These are phyloP conservation scores for Cotesia glomerata DNA, from an alignment of 1,140 invertebrate species.

Conservation along the genomic window DNA sequence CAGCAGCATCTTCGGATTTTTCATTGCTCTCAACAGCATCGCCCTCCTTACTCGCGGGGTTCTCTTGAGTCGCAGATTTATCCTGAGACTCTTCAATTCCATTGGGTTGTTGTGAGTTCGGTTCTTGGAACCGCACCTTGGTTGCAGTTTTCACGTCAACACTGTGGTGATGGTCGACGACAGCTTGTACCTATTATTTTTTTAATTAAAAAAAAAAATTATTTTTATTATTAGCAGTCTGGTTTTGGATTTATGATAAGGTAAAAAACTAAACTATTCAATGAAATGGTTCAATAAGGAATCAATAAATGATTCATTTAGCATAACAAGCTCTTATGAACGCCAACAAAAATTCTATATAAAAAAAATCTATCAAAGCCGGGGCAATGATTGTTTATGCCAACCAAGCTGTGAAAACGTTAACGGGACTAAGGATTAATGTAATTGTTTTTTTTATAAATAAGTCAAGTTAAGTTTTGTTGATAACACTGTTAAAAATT, in stretches of 20 bases:
- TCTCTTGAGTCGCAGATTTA: slow-evolving; percentile 46
- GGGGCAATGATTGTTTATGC: slow-evolving; percentile 54
- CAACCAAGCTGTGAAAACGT: slow-evolving; percentile 52
- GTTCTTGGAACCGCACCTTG: slow-evolving; percentile 87
- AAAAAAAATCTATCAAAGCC: slow-evolving; percentile 48
- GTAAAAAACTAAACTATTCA: background rate
- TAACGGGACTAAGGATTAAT: no score
- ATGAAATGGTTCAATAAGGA: background rate
- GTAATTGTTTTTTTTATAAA: background rate
- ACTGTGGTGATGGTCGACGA: slow-evolving; percentile 87
- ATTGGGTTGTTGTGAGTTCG: slow-evolving; percentile 55
- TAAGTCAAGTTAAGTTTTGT: background rate
- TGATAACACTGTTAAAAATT: background rate
- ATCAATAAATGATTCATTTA: background rate
- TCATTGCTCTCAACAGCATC: slow-evolving; percentile 41
- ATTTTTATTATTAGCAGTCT: background rate
- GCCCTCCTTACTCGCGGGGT: slow-evolving; percentile 10
- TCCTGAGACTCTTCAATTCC: slow-evolving; percentile 48
- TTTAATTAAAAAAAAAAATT: slow-evolving; percentile 23
- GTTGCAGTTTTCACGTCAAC: slow-evolving; percentile 76
- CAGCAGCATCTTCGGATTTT: slow-evolving; percentile 37
- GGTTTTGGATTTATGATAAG: background rate
- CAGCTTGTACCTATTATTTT: slow-evolving; percentile 79
- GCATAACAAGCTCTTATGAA: slow-evolving; percentile 49
- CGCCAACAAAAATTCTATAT: slow-evolving; percentile 44